Base-by-base conservation (phyloP, 2,797 vertebrate genomes). In the Lepidocolaptes lacrymiger region DNA sequence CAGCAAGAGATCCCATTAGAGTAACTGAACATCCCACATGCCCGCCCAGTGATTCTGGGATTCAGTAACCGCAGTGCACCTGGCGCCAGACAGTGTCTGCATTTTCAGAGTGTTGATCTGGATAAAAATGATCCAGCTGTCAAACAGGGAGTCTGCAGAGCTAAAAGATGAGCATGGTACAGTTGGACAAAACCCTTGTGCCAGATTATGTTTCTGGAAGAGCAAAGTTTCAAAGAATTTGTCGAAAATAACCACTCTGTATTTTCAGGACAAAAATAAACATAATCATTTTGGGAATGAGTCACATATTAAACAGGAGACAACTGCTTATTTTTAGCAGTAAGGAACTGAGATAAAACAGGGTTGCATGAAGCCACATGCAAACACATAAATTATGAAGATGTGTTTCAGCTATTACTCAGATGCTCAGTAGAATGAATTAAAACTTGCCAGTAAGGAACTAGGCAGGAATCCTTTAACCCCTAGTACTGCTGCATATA, bases 61-160 rank as follows among this genome's bases (percentile, higher is more conserved):
- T 68, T 75, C n/a, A 46, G 68, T 75, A 95, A 78, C 69, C 3
- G 0, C 77, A 79, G 56, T 28, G 74, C 86, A 96, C 85, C 90
- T 73, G 69, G 89, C 6, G 32, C 85, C 91, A 94, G 80, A n/a
- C 87, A 81, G 59, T 13, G 73, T 84, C 85, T 95, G 87, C 80
- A 22, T 88, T 81, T 94, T 72, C 82, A 78, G 59, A 94, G 87
- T 67, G 30, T 79, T 96, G 76, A 63, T 93, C 27, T 84, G 88
- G 84, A 26, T 74, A 73, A 49, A 56, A 88, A 71, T 12, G 52
- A 63, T 89, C 84, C 91, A 92, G 34, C 93, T 97, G 82, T 73
- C 94, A 89, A 79, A 52, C 43, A 30, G 32, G 26, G 55, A 88
- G 51, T 68, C 69, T 78, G 73, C 37, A 91, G 44, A 92, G 41